These are phyloP conservation scores for Sphaerophoria rueppellii DNA, from an alignment of 2,888 invertebrate genomes.

Conservation along the genomic window DNA sequence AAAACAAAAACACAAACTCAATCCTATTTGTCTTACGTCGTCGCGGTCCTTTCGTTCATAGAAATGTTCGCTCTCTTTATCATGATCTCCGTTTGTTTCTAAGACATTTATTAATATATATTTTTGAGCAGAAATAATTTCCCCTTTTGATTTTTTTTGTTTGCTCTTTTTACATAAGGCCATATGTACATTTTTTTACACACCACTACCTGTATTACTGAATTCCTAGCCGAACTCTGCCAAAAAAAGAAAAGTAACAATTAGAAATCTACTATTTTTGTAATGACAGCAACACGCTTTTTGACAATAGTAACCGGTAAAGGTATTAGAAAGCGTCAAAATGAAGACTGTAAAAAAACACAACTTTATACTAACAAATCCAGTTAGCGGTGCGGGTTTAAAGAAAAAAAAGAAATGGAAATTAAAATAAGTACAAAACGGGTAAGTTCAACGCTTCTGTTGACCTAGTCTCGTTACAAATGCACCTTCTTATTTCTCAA, in stretches of 20 bases:
- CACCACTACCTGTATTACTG: neutral
- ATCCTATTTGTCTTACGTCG: neutral
- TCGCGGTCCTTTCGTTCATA: neutral
- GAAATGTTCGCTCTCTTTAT: slow-evolving; percentile 38
- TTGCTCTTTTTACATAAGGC: slow-evolving; percentile 3
- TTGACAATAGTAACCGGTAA: no score
- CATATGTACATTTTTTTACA: slow-evolving; percentile 3
- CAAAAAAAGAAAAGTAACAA: neutral
- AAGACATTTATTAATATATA: slow-evolving; percentile 70
- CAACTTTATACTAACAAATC: no score
- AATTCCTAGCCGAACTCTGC: neutral
- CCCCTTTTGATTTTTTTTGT: slow-evolving; percentile 26
- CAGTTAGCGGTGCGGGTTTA: no score
- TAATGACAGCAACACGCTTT: neutral
- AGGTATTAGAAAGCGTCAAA: no score
- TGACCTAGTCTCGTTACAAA: slow-evolving; percentile 37
- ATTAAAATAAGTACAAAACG: no score
- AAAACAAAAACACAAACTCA: slow-evolving; percentile 43
- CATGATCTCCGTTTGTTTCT: slow-evolving; percentile 39
- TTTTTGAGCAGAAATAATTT: slow-evolving; percentile 36
- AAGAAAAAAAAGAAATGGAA: no score
- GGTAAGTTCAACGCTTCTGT: slow-evolving; percentile 27
- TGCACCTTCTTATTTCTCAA: neutral
- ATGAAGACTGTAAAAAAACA: no score
- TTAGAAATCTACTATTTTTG: neutral